These are phyloP conservation scores for Drosophila tristis DNA, from an alignment of 1,140 invertebrate species.

Conservation along the genomic window DNA sequence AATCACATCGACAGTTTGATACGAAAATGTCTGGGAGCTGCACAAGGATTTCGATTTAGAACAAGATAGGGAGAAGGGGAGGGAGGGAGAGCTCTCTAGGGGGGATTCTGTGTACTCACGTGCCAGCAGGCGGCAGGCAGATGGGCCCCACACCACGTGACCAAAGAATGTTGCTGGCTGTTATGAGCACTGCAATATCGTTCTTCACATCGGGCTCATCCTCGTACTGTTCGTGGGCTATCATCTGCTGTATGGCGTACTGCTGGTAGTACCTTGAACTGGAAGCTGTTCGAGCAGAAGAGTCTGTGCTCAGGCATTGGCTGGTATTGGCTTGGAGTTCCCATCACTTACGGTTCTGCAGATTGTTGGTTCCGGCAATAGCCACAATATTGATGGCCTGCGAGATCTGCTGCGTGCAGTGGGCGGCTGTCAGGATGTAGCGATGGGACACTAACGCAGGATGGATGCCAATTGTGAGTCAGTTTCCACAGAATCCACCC, in stretches of 20 bases:
- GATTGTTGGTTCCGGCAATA: slow-evolving; percentile 60
- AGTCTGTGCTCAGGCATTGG: not conserved
- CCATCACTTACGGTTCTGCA: slow-evolving; percentile 52
- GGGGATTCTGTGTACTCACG: slow-evolving; percentile 39
- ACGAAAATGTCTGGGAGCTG: slow-evolving; percentile 51
- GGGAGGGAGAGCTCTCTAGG: no score
- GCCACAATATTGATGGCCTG: slow-evolving; percentile 51
- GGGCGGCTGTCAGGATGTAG: slow-evolving; percentile 67
- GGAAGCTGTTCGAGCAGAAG: slow-evolving; percentile 25
- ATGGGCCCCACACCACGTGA: slow-evolving; percentile 75
- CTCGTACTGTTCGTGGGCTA: slow-evolving; percentile 51
- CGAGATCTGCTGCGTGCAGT: slow-evolving; percentile 42
- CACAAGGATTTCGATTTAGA: not conserved
- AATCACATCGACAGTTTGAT: slow-evolving; percentile 64
- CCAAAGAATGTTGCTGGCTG: slow-evolving; percentile 60
- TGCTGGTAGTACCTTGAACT: slow-evolving; percentile 58
- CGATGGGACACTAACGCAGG: slow-evolving; percentile 57
- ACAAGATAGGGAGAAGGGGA: not conserved
- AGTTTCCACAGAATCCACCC: no score
- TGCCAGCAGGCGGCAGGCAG: slow-evolving; percentile 65
- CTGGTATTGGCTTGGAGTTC: not conserved
- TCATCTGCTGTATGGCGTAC: slow-evolving; percentile 56
- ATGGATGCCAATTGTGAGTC: not conserved
- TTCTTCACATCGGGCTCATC: slow-evolving; percentile 45
- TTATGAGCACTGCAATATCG: slow-evolving; percentile 69